Percentiles rank a stretch among this genome's conserved stretches.
Conservation (phyloP, 2,888 invertebrate genomes). For the Cataglyphis cursor region DNA sequence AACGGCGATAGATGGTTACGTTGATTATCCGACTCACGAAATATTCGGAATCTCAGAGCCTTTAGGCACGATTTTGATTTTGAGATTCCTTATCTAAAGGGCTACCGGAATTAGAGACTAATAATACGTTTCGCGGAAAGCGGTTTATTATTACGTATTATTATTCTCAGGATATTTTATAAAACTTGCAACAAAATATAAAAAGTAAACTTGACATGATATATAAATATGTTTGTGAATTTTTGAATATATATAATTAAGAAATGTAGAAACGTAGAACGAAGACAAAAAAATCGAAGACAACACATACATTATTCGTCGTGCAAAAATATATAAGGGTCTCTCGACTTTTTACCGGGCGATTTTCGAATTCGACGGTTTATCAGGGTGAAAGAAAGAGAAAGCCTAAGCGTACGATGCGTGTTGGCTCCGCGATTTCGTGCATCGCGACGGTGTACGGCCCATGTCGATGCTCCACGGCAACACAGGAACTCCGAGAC, state of each 20-base stretch:
- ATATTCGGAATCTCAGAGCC: conserved; percentile 2
- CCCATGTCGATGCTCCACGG: conserved; percentile 76
- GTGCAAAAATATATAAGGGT: conserved; percentile 12
- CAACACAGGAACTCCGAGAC: conserved; percentile 81
- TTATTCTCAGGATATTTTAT: not conserved
- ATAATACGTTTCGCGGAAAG: not conserved
- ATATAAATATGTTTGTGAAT: not conserved
- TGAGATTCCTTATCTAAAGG: not conserved
- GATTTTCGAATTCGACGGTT: conserved; percentile 35
- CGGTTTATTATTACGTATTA: not conserved
- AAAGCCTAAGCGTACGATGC: conserved; percentile 64
- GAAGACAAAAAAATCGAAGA: not conserved
- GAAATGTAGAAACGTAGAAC: not conserved
- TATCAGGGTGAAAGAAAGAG: conserved; percentile 47
- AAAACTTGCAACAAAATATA: not conserved
- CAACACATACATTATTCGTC: conserved; percentile 5
- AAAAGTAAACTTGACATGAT: not conserved
- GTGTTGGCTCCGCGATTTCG: conserved; percentile 67
- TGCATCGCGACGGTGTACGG: conserved; percentile 59
- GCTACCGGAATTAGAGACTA: not conserved
- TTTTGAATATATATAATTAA: not conserved
- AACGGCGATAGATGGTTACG: conserved; percentile 24
- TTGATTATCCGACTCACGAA: conserved; percentile 41
- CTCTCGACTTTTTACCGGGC: conserved; percentile 11
- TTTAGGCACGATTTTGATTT: not conserved